Evolutionary conservation across 1,140 invertebrate species (phyloP), one percentile per base, ranked within the genome.

Genomic region (Stenopsyche tienmushanensis): DNA sequence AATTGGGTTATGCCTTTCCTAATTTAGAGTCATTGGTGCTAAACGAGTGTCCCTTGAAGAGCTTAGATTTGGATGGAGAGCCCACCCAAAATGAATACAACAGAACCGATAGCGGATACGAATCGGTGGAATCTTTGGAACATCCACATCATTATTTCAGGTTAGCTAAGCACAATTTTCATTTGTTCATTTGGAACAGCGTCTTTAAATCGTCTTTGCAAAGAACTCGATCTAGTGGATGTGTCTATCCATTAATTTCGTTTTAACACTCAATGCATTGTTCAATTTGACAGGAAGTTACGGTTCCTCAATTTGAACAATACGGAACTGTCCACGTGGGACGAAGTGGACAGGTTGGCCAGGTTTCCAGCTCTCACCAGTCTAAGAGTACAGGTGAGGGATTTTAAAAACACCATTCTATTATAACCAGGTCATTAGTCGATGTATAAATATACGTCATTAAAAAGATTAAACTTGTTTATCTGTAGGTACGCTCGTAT

Each of bases 301-400:
- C 83, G 86, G 73, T 87, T 90, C 76, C 80, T 97, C 8, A 95
- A 94, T 75, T 80, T 97, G 15, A 94, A 92, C 74, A 91, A 91
- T 55, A 92, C 91, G 0, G 81, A 88, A 20, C 75, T 97, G 23
- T 83, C 86, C 10, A 88, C 88, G 9, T 96, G 94, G 94, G 87
- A 91, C 71, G 92, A 96, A 72, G 87, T 97, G 52, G 92, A 95
- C 71, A 82, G 87, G 69, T 81, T 97, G 34, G 86, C 90, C 17
- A 85, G 85, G 64, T 94, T 95, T 78, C 91, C 91, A 0, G 83
- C 85, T 13, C 78, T 97, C n/a, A 86, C 85, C 68, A 92, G 92
- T 78, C 81, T 96, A 25, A 82, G 93, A 69, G 85, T 96, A 63
- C 89, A 90, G 83, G 89, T 89, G 75, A 80, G 77, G n/a, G 15